phyloP scores from a whole-genome alignment of 2,888 invertebrate genomes.

The Camponotus fellah region DNA sequence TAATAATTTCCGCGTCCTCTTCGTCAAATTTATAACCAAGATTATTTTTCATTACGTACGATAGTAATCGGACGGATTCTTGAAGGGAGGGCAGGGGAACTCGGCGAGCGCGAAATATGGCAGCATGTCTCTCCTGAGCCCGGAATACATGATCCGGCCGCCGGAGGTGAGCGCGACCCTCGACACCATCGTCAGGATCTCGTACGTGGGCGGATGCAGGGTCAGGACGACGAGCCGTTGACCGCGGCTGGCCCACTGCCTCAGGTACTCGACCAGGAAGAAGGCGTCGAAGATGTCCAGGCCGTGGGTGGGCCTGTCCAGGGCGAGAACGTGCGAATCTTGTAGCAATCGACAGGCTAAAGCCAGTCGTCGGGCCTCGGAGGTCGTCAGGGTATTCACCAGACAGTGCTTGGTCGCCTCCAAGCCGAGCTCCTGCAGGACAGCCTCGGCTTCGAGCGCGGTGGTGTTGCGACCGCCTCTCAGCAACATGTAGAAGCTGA shows the following conservation, averaged over 20 bases:
- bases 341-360: constrained; percentile 96
- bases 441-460: constrained; percentile 91
- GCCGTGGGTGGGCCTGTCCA: constrained; percentile 95
- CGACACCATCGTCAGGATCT: constrained; percentile 97
- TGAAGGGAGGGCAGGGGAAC: constrained; percentile 98
- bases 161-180: constrained; percentile 95
- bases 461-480: constrained; percentile 89
- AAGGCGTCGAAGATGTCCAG: constrained; percentile 99
- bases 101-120: constrained; percentile 95
- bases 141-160: constrained; percentile 96
- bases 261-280: constrained; percentile 96
- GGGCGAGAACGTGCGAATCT: constrained; percentile 94
- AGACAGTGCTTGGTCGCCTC: constrained; percentile 96
- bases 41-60: constrained; percentile 88
- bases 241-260: constrained; percentile 94
- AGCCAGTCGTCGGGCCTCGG: constrained; percentile 94
- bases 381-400: constrained; percentile 94
- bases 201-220: constrained; percentile 97
- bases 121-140: constrained; percentile 95
- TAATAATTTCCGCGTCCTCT: too few relatives aligned
- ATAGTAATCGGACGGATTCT: constrained; percentile 98
- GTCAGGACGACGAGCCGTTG: constrained; percentile 95
- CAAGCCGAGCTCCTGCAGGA: constrained; percentile 96
- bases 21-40: not conserved
- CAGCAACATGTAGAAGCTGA: constrained; percentile 94